Evolutionary conservation across 2,888 invertebrate genomes (phyloP), one percentile per base, ranked within the genome.

Genomic region (Epinotia brunnichana): DNA sequence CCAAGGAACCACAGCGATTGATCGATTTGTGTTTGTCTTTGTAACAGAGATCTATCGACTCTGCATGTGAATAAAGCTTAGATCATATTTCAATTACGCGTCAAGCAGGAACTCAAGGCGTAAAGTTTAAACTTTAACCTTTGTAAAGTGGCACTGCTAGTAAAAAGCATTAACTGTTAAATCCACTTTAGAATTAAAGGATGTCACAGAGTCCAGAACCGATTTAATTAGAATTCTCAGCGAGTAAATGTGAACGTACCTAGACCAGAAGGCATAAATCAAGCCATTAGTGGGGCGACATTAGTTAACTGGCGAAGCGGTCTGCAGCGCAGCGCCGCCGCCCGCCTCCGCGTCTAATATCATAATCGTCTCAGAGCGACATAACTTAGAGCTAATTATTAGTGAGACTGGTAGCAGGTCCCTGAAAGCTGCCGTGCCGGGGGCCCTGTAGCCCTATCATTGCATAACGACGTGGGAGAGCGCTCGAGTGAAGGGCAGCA

Each of bases 401-500:
- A 67, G 75, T 76, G 19, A 17, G 24, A 51, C 63, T 39, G 67
- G 53, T 35, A 53, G 51, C 62, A 15, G 39, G 51, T 83, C 85
- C 84, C 87, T 85, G 86, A 82, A 86, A 83, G 81, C 82, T 79
- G 80, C 79, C 73, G 76, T 79, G 77, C 78, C 76, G 77, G 76
- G 76, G 75, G 80, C 41, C 41, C 54, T 17, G 54, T 35, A 51
- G 80, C 81, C 74, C 77, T 81, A 82, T 78, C 79, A 79, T 87
- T 88, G 87, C 87, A 82, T 84, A 86, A 88, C 81, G 79, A 84
- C 80, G 83, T 84, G 82, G 84, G 86, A 87, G 84, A 82, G 79
- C 81, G 78, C 82, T 81, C 80, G 76, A 82, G 85, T 83, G 87
- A 89, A 87, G 87, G 89, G 85, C 90, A 84, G 79, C 77, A 81